These are phyloP conservation scores for Nixonia krombeini DNA, from an alignment of 1,140 invertebrate genomes.

Conservation along the genomic window DNA sequence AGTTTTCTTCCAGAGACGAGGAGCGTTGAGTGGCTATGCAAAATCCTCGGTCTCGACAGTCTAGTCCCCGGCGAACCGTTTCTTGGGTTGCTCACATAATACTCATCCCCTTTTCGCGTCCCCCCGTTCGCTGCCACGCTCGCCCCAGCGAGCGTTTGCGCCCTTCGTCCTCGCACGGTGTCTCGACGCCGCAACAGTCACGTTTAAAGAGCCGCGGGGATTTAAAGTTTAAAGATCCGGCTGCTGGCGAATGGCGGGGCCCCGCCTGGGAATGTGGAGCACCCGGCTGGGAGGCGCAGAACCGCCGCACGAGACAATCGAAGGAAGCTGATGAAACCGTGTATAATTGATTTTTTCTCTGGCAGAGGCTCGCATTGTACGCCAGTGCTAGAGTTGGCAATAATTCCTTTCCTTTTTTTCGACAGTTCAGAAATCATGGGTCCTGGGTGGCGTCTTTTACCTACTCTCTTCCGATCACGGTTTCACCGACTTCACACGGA, in stretches of 20 bases:
- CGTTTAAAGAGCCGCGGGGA: background rate
- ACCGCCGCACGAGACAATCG: background rate
- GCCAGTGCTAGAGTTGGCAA: no score
- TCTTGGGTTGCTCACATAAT: background rate
- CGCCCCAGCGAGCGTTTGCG: background rate
- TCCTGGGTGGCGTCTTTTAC: no score
- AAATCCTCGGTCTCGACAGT: no score
- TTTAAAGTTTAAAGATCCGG: background rate
- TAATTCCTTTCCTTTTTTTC: background rate
- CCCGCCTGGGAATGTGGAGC: no score
- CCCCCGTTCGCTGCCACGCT: background rate
- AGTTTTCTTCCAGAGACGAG: no score
- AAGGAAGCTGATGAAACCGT: background rate
- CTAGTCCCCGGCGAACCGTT: background rate
- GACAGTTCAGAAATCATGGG: no score
- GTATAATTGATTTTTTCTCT: background rate
- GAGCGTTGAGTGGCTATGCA: no score
- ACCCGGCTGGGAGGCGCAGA: no score
- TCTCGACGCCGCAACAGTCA: no score
- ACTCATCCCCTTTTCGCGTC: background rate
- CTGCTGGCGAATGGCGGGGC: no score
- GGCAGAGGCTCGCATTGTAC: background rate
- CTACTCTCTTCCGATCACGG: no score
- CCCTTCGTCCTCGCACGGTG: background rate
- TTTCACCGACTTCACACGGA: no score